A percentile compares a stretch with the other conserved stretches of the same genome.
These are phyloP conservation scores for Lithosia quadra DNA, from an alignment of 2,888 invertebrate species.

Conservation along the genomic window DNA sequence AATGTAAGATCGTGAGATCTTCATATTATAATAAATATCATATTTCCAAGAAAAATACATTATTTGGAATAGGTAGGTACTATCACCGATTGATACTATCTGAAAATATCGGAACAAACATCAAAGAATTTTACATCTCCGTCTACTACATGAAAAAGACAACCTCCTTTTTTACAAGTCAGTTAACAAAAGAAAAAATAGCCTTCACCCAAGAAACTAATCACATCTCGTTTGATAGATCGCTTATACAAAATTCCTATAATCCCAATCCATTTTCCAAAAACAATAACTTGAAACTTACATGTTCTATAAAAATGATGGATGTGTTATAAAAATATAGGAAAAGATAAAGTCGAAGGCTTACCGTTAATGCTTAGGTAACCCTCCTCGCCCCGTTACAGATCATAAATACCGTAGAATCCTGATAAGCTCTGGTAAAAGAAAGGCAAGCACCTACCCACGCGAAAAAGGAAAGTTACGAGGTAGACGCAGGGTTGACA, in stretches of 20 bases:
- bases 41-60: too few species aligned
- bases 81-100: too few species aligned
- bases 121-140: too few species aligned
- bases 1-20: too few species aligned
- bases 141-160: too few species aligned
- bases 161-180: neutral
- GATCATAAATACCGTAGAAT: conserved; percentile 74
- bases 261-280: conserved; percentile 42
- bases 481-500: conserved; percentile 45
- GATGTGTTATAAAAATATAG: conserved; percentile 66
- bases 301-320: conserved; percentile 55
- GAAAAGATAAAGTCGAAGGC: conserved; percentile 68
- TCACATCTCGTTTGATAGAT: conserved; percentile 44
- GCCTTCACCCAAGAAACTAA: conserved; percentile 19
- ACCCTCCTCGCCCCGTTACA: conserved; percentile 65
- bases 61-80: too few species aligned
- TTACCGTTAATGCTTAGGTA: conserved; percentile 68
- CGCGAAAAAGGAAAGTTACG: conserved; percentile 48
- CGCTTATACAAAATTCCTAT: conserved; percentile 27
- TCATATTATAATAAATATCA: too few species aligned
- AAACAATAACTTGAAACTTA: conserved; percentile 51
- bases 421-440: conserved; percentile 73
- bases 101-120: too few species aligned
- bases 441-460: conserved; percentile 54
- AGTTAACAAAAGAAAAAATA: neutral